Percentiles rank a stretch among this genome's conserved stretches.
These are phyloP conservation scores for Ditylenchus dipsaci DNA, from an alignment of 1,140 invertebrate species.

Conservation along the genomic window DNA sequence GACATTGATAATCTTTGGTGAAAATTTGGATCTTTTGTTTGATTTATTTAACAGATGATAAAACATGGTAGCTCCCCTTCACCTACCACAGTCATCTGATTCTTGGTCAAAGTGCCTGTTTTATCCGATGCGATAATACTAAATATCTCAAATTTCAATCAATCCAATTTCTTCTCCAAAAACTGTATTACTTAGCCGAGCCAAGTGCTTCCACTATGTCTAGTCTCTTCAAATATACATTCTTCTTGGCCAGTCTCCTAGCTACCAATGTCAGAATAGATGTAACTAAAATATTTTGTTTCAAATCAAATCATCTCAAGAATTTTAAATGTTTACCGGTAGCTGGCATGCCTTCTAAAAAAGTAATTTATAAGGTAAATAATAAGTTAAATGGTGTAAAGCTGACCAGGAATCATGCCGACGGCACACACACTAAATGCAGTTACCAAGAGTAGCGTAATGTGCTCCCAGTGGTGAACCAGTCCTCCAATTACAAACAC, in stretches of 20 bases:
- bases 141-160: no score
- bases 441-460: constrained; percentile 22
- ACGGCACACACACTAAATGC: constrained; percentile 36
- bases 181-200: constrained; percentile 84
- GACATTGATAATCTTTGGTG: no score
- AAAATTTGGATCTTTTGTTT: no score
- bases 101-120: constrained; percentile 95
- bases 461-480: constrained; percentile 25
- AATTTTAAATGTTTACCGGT: constrained; percentile 64
- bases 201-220: constrained; percentile 67
- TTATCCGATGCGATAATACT: constrained; percentile 91
- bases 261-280: constrained; percentile 94
- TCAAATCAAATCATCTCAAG: no score
- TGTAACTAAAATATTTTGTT: constrained; percentile 67
- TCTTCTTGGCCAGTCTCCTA: constrained; percentile 93
- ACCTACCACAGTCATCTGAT: constrained; percentile 89
- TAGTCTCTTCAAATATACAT: constrained; percentile 93
- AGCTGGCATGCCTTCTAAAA: constrained; percentile 86
- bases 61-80: no score
- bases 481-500: constrained; percentile 44
- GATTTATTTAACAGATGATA: no score
- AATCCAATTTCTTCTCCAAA: constrained; percentile 91
- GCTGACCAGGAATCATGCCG: constrained; percentile 13
- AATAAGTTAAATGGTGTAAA: no score
- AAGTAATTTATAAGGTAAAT: no score